phyloP scores from a whole-genome alignment of 2,888 invertebrate species.

The Scaptomyza parva region DNA sequence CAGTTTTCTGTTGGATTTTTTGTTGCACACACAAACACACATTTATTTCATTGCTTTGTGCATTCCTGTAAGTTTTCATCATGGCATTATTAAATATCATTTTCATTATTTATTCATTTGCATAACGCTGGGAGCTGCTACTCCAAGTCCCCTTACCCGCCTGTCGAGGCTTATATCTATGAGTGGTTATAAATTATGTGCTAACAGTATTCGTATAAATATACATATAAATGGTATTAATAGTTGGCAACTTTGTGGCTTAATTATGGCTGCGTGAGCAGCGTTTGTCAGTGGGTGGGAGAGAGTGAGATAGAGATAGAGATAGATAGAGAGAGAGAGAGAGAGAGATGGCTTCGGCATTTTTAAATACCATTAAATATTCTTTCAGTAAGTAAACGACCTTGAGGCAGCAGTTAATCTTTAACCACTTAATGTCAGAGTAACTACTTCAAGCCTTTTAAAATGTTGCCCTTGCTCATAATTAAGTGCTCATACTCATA shows the following conservation, averaged over 20 bases:
- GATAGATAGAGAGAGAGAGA: neutral
- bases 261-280: conserved; percentile 31
- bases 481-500: conserved; percentile 9
- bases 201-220: conserved; percentile 19
- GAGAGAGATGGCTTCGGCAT: no score
- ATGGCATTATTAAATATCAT: conserved; percentile 66
- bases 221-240: conserved; percentile 31
- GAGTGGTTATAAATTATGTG: conserved; percentile 43
- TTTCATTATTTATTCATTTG: conserved; percentile 65
- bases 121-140: conserved; percentile 23
- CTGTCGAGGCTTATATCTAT: neutral
- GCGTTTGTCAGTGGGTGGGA: conserved; percentile 2
- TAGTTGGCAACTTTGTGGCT: conserved; percentile 41
- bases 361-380: conserved; percentile 16
- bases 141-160: neutral
- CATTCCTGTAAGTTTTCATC: conserved; percentile 38
- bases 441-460: neutral
- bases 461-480: conserved; percentile 2
- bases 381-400: conserved; percentile 7
- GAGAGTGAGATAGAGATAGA: no score
- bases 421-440: conserved; percentile 1
- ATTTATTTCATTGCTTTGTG: conserved; percentile 12
- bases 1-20: conserved; percentile 18
- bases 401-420: conserved; percentile 3
- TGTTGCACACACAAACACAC: no score